These are phyloP conservation scores for Calidris pygmaea DNA, from an alignment of 2,113 vertebrate species.

Conservation along the genomic window DNA sequence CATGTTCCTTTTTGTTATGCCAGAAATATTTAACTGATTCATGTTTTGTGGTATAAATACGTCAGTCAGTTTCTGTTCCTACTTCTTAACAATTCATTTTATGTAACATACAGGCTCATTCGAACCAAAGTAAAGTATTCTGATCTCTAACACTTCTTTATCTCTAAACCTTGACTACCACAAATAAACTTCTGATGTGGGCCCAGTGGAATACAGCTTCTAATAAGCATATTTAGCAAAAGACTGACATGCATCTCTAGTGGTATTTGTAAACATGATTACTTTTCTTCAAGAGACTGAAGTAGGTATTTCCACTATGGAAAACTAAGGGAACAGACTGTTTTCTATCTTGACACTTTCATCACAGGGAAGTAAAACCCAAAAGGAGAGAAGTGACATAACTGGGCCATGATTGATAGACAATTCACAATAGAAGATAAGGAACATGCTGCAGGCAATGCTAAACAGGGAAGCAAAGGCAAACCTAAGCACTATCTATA, in stretches of 20 bases:
- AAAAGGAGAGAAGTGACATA: neutral
- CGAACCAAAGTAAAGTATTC: neutral
- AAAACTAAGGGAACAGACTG: neutral
- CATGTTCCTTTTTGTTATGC: slow-evolving; percentile 44
- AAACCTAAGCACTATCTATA: neutral
- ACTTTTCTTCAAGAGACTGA: neutral
- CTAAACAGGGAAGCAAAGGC: neutral
- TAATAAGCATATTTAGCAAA: neutral
- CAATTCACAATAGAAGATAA: neutral
- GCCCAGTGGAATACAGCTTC: neutral
- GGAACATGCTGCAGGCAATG: neutral
- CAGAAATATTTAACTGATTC: slow-evolving; percentile 60
- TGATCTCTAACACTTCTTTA: neutral
- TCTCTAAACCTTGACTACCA: neutral
- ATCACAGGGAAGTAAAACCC: neutral
- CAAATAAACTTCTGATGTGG: neutral
- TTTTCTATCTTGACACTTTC: neutral
- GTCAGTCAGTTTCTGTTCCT: slow-evolving; percentile 31
- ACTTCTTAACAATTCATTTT: neutral
- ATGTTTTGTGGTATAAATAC: slow-evolving; percentile 20
- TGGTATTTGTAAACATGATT: neutral
- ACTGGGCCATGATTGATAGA: neutral
- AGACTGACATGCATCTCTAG: neutral
- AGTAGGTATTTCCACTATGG: neutral
- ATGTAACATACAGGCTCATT: neutral